Percentiles rank a stretch among this genome's conserved stretches.
Evolutionary conservation across 1,140 invertebrate genomes (phyloP).

Genomic region (Bombus soroeensis): DNA sequence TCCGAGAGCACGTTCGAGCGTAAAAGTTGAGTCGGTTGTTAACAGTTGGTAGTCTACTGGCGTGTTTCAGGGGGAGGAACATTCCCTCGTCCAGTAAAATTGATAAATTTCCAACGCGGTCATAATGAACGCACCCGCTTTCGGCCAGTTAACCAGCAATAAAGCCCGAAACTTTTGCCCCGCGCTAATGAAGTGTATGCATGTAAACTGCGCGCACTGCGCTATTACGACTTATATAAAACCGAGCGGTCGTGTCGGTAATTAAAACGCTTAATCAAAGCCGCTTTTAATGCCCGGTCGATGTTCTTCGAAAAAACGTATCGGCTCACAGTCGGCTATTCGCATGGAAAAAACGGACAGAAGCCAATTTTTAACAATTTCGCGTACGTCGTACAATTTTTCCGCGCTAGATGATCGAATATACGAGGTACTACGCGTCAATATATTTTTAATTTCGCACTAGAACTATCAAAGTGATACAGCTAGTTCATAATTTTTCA

Average conservation of each 20-base stretch:
- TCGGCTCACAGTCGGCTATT: neutral
- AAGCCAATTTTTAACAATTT: no score
- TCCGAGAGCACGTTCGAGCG: neutral
- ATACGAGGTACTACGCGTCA: no score
- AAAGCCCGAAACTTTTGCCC: constrained; percentile 43
- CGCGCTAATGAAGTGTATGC: constrained; percentile 45
- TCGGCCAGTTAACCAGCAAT: constrained; percentile 47
- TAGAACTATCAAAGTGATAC: no score
- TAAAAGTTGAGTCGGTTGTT: constrained; percentile 15
- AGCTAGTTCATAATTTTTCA: no score
- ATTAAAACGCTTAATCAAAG: constrained; percentile 54
- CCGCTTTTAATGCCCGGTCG: constrained; percentile 12
- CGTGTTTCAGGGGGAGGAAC: neutral
- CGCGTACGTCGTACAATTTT: no score
- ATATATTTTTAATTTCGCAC: no score
- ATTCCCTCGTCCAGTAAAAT: constrained; percentile 29
- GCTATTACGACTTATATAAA: constrained; percentile 51
- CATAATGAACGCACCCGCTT: constrained; percentile 38
- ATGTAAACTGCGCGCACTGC: constrained; percentile 30
- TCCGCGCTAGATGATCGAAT: no score
- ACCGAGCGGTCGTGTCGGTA: constrained; percentile 21
- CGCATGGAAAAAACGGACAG: no score
- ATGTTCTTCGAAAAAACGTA: constrained; percentile 26
- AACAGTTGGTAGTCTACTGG: neutral
- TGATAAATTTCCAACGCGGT: constrained; percentile 50